Conservation (phyloP, 2,888 invertebrate species). For the Rhagium mordax region DNA sequence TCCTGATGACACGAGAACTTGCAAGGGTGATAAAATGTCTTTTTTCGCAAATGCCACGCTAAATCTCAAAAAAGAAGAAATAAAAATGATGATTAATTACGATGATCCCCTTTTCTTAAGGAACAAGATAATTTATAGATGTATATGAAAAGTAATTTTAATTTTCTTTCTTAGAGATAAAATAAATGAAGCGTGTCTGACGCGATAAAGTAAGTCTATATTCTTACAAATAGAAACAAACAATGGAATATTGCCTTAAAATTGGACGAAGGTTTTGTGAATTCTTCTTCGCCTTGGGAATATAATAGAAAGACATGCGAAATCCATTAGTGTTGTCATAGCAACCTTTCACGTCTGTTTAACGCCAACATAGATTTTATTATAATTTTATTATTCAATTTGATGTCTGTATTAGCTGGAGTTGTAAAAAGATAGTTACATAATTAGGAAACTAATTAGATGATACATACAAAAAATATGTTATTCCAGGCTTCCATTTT, state of each 20-base stretch:
- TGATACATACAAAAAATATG: too few species aligned
- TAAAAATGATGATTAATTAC: conserved; percentile 28
- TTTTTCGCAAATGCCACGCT: not conserved
- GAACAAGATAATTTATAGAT: conserved; percentile 32
- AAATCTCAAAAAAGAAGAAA: conserved; percentile 9
- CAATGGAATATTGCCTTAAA: conserved; percentile 44
- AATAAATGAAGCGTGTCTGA: conserved; percentile 31
- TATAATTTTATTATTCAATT: conserved; percentile 30
- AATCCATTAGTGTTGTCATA: conserved; percentile 42
- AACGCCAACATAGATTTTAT: conserved; percentile 27
- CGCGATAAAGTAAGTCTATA: conserved; percentile 39
- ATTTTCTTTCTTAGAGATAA: conserved; percentile 30
- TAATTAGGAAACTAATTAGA: too few species aligned
- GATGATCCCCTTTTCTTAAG: conserved; percentile 26
- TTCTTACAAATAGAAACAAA: conserved; percentile 40
- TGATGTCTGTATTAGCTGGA: conserved; percentile 1
- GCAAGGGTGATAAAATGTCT: not conserved
- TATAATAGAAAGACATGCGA: conserved; percentile 40
- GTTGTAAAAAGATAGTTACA: not conserved
- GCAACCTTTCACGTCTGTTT: conserved; percentile 34
- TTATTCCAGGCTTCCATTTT: too few species aligned
- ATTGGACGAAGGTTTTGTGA: conserved; percentile 48
- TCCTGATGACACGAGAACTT: not conserved
- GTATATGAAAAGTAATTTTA: conserved; percentile 32
- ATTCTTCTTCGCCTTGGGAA: conserved; percentile 40